These are phyloP conservation scores for Galbula dea DNA, from an alignment of 2,113 vertebrate genomes.

Conservation along the genomic window DNA sequence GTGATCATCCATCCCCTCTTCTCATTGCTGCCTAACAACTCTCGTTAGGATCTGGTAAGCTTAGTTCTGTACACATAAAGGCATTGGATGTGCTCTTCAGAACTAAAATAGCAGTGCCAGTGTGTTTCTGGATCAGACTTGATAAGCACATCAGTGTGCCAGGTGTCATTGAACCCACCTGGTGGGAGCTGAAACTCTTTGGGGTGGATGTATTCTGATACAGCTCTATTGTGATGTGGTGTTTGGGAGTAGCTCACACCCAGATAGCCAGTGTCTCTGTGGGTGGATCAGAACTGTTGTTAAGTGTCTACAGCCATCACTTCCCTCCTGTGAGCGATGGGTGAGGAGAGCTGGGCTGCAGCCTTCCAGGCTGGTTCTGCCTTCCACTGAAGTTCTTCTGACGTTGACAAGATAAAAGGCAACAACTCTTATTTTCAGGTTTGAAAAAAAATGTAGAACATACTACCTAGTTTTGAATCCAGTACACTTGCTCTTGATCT, in stretches of 20 bases:
- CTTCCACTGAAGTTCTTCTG: neutral
- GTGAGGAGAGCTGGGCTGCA: neutral
- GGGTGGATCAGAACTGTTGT: neutral
- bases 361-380: neutral
- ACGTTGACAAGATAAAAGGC: slow-evolving; percentile 3
- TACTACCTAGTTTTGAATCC: neutral
- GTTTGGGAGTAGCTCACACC: neutral
- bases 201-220: neutral
- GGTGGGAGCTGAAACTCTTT: neutral
- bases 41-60: neutral
- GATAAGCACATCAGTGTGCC: neutral
- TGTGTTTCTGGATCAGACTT: neutral
- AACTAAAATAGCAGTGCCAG: neutral
- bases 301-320: neutral
- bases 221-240: neutral
- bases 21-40: neutral
- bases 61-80: neutral
- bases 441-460: neutral
- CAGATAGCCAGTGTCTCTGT: neutral
- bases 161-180: neutral
- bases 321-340: neutral
- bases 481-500: neutral
- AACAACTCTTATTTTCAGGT: neutral
- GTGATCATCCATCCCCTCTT: neutral
- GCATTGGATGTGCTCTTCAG: neutral